Evolutionary conservation across 2,113 vertebrate genomes (phyloP).

Genomic region (Eurypyga helias): DNA sequence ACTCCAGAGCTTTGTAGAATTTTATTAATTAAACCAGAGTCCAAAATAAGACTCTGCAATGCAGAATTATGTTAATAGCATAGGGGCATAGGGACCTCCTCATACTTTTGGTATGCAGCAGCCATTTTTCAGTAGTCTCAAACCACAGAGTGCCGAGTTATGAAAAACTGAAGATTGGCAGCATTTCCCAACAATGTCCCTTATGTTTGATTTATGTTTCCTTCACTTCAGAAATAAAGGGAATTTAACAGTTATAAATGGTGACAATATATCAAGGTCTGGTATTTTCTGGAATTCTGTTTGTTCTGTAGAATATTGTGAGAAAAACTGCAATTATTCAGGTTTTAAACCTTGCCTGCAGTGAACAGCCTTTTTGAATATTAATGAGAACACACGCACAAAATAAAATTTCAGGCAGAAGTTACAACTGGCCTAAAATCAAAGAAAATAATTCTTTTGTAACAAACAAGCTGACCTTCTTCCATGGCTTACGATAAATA

Average conservation of each 20-base stretch:
- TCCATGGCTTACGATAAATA: neutral
- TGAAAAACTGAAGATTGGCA: neutral
- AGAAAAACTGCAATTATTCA: neutral
- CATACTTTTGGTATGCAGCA: neutral
- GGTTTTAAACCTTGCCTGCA: conserved; percentile 2
- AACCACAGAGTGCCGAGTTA: neutral
- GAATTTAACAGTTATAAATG: conserved; percentile 6
- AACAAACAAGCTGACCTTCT: neutral
- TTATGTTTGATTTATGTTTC: neutral
- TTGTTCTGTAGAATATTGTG: neutral
- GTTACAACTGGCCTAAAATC: neutral
- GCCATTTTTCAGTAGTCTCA: neutral
- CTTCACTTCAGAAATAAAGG: neutral
- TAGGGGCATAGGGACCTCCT: neutral
- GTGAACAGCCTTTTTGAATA: conserved; percentile 27
- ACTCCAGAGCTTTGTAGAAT: neutral
- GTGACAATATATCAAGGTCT: neutral
- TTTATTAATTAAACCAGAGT: neutral
- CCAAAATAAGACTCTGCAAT: neutral
- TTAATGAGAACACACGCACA: neutral
- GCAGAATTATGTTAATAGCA: neutral
- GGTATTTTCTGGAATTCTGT: conserved; percentile 7
- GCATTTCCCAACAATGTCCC: neutral
- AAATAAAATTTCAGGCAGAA: neutral
- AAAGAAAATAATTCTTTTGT: neutral